phyloP scores from a whole-genome alignment of 2,113 vertebrate species.

The Azemiops feae region DNA sequence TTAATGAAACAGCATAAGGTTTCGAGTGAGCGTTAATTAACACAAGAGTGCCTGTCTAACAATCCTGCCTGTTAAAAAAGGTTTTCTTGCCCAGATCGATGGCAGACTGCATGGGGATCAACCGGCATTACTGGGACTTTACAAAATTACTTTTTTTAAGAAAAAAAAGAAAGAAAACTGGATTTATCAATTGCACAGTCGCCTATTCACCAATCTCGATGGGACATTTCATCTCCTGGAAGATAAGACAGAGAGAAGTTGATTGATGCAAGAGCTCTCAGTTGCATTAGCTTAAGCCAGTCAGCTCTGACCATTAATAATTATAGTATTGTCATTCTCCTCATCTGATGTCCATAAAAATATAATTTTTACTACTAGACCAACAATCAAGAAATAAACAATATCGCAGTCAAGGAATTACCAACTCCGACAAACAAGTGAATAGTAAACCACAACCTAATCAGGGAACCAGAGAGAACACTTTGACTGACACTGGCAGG shows the following conservation, averaged over 20 bases:
- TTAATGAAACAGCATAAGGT: conserved; percentile 89
- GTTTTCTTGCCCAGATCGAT: conserved; percentile 81
- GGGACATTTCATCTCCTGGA: conserved; percentile 53
- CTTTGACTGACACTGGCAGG: no score
- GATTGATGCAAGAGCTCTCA: conserved; percentile 30
- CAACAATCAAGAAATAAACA: no score
- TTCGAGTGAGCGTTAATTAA: conserved; percentile 88
- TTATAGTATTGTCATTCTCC: conserved; percentile 36
- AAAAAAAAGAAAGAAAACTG: conserved; percentile 59
- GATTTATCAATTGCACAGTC: conserved; percentile 74
- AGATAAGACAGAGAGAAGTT: conserved; percentile 11
- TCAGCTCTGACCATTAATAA: conserved; percentile 56
- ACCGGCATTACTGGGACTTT: conserved; percentile 62
- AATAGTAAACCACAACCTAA: no score
- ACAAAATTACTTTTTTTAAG: not conserved
- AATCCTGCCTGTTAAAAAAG: conserved; percentile 76
- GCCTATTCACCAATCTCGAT: conserved; percentile 61
- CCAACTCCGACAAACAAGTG: not conserved
- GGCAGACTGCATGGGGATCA: conserved; percentile 70
- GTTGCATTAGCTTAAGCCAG: conserved; percentile 56
- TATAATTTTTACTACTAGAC: not conserved
- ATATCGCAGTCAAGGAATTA: not conserved
- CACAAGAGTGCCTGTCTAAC: conserved; percentile 76
- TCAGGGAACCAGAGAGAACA: no score
- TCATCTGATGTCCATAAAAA: conserved; percentile 51